Percentiles rank a stretch among this genome's conserved stretches.
These are phyloP conservation scores for Promerops cafer DNA, from an alignment of 2,113 vertebrate species.

Conservation along the genomic window DNA sequence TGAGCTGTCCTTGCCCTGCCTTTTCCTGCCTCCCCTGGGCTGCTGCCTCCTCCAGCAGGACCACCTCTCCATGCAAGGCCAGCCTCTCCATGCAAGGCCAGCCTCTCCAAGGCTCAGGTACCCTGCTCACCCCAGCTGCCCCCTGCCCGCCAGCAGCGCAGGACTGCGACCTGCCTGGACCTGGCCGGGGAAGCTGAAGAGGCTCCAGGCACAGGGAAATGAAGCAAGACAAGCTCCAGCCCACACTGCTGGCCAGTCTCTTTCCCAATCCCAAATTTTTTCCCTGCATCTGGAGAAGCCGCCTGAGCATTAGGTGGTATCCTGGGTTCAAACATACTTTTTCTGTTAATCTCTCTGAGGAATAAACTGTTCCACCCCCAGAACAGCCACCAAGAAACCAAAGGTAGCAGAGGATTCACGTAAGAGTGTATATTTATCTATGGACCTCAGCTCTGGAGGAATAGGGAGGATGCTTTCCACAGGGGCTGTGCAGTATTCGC, in stretches of 20 bases:
- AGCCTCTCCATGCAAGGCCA: background rate
- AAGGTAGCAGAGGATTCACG: background rate
- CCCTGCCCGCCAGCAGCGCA: background rate
- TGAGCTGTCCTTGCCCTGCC: background rate
- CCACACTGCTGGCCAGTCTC: background rate
- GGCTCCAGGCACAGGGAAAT: background rate
- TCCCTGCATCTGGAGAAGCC: background rate
- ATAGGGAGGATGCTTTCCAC: background rate
- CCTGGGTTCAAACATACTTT: background rate
- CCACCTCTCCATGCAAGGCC: background rate
- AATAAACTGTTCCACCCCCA: background rate
- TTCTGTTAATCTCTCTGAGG: background rate
- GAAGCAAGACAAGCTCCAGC: background rate
- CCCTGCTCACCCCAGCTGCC: background rate
- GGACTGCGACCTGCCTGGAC: accelerated
- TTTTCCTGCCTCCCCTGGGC: background rate
- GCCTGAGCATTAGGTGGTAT: background rate
- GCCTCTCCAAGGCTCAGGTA: accelerated
- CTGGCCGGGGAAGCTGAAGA: background rate
- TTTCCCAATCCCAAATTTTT: background rate
- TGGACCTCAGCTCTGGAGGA: background rate
- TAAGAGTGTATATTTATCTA: background rate
- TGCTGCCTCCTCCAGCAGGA: background rate
- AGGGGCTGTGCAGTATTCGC: background rate
- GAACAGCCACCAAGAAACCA: background rate